Evolutionary conservation across 2,888 invertebrate species (phyloP), one percentile per base, ranked within the genome.

Genomic region (Chrysolina americana): DNA sequence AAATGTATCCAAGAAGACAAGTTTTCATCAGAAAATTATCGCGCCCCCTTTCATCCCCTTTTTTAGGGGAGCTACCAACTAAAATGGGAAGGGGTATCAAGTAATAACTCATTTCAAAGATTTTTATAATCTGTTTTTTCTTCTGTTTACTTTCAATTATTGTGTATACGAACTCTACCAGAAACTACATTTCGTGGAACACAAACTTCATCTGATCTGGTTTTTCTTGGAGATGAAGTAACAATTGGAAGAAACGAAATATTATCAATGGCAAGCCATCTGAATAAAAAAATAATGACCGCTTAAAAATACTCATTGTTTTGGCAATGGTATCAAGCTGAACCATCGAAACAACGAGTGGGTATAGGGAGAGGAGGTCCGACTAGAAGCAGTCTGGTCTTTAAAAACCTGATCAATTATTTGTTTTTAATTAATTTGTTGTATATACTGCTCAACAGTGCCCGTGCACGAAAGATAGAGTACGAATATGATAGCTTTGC

Each of bases 261-360:
- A 19, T 9, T 19, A 3, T 9, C n/a, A 19, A 6, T 15, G 2
- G 36, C 36, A 9, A 36, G 9, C 9, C 28, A 9, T 17, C 28
- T 0, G n/a, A 59, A 59, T 9, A 36, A 23, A 59, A 28, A 59
- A 6, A 28, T 9, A 59, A 59, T 13, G 1, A 23, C 36, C 36
- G n/a, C 23, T 8, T 15, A 4, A 36, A 59, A 59, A 36, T 59
- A 59, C 70, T 77, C 73, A 79, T 79, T 79, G 79, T 78, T 73
- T 78, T 76, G 74, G 76, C 70, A 69, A 66, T 72, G 72, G 68
- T 78, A 78, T 79, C 78, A 69, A 68, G 65, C 48, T 70, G 75
- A 74, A 70, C 79, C 77, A 79, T 79, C 59, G 15, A 36, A 59
- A 15, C 5, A 59, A n/a, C 72, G 68, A 68, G 72, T 68, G 65